Base-by-base conservation (phyloP, 2,113 vertebrate species). In the Sander vitreus region DNA sequence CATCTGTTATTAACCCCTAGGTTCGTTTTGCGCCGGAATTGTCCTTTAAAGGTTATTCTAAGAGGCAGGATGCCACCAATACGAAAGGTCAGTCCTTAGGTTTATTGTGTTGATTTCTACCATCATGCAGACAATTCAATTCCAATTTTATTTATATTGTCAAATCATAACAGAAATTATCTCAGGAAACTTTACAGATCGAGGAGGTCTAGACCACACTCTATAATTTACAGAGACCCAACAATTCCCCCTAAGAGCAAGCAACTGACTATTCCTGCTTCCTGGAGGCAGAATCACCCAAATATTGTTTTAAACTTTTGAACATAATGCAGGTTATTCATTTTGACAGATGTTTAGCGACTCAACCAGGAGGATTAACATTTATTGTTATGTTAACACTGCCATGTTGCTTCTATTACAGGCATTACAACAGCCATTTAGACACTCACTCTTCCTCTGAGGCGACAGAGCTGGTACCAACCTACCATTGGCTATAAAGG, bases 381-480 rank as follows among this genome's bases (percentile, higher is more conserved):
- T 21, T 14, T 23, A 25, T 14, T 55, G n/a, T 5, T 23, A 23
- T 23, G 5, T 55, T 25, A 11, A 54, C 4, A 3, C 39, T 43
- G 39, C 9, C 39, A 33, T 51, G 47, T 13, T 6, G 13, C 10
- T 39, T 39, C 12, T 36, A 33, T 19, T 16, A 39, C 15, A 54
- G 14, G 33, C 33, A 36, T 0, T 10, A 21, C 15, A 30, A 6
- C 25, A 18, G n/a, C 36, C 21, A 47, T n/a, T 19, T 54, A 47
- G 19, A 19, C 12, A 50, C 85, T 94, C 89, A 98, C 97, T 97
- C 96, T 96, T 97, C 72, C 85, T 90, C 78, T 90, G 95, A 68
- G 94, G 81, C 9, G 93, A 36, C 30, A 94, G 86, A n/a, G 59
- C 27, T 16, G 94, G 69, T 83, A 93, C 77, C 55, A 90, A 73